Conservation (phyloP, 1,140 invertebrate genomes). For the Heliconius congener region DNA sequence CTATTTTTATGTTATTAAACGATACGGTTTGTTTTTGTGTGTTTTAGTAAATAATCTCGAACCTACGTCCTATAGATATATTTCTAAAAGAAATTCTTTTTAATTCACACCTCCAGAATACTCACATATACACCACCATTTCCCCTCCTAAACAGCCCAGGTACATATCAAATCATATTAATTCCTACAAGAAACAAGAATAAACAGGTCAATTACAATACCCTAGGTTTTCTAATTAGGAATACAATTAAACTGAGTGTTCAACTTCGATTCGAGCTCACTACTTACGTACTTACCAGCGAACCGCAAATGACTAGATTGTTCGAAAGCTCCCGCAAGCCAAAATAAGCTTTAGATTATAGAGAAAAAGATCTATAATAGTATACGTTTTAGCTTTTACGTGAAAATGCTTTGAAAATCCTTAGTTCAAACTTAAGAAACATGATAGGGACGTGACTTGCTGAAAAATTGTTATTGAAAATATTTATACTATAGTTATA, state of each 20-base stretch:
- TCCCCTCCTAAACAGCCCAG: not conserved
- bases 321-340: not conserved
- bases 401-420: constrained; percentile 11
- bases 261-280: constrained; percentile 38
- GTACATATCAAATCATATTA: not conserved
- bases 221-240: constrained; percentile 41
- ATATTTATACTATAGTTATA: not conserved
- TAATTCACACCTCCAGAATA: no score
- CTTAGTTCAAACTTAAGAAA: constrained; percentile 8
- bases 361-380: not conserved
- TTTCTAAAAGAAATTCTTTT: no score
- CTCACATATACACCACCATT: not conserved
- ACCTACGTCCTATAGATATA: no score
- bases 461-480: not conserved
- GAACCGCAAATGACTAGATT: constrained; percentile 40
- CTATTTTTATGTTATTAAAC: no score
- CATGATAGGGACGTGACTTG: not conserved
- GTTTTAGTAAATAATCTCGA: no score
- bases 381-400: not conserved
- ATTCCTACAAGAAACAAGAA: constrained; percentile 22
- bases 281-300: constrained; percentile 38
- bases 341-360: constrained; percentile 8
- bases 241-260: constrained; percentile 40
- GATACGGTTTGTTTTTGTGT: no score
- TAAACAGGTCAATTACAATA: constrained; percentile 37